Evolutionary conservation across 2,113 vertebrate species (phyloP), one percentile per base, ranked within the genome.

Genomic region (Stigmatopora nigra): DNA sequence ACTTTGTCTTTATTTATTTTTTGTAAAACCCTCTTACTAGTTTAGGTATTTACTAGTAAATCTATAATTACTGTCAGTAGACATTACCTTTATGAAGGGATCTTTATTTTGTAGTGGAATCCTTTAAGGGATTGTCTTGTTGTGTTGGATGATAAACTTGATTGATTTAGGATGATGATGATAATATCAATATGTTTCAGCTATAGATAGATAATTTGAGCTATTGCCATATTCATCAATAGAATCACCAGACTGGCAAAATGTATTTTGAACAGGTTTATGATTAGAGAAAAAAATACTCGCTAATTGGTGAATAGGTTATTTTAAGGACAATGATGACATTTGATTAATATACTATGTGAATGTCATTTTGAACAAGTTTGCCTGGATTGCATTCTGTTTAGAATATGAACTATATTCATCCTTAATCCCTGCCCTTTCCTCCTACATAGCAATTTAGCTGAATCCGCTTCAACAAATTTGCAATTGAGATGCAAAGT

Each of bases 391-490:
- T 13, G 22, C 51, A 63, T 77, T 56, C 45, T 19, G 61, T 76
- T 75, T 58, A 80, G 71, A 76, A 58, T 64, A 66, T 36, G 52
- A 53, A 53, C 20, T 20, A 3, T 20, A 3, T 5, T 22, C 10
- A 13, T 53, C 51, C 19, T 9, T 2, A 52, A 20, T 35, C 22
- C 41, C 44, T 11, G 35, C 55, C 48, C 35, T 53, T 49, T 73
- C 73, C 82, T 84, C 79, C 78, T 89, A 79, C 82, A 70, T 72
- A 76, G 73, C 73, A 74, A 82, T 81, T 85, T 80, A 74, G 69
- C 38, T 35, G 17, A 17, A 3, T 12, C 0, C 3, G 8, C 9
- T 58, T 35, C 14, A 7, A 14, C 55, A 57, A 35, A 13, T 35
- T 14, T 14, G 51, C 73, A 79, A 85, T 41, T 87, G 77, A 75